These are phyloP conservation scores for Macropodus opercularis DNA, from an alignment of 2,797 vertebrate species.

Conservation along the genomic window DNA sequence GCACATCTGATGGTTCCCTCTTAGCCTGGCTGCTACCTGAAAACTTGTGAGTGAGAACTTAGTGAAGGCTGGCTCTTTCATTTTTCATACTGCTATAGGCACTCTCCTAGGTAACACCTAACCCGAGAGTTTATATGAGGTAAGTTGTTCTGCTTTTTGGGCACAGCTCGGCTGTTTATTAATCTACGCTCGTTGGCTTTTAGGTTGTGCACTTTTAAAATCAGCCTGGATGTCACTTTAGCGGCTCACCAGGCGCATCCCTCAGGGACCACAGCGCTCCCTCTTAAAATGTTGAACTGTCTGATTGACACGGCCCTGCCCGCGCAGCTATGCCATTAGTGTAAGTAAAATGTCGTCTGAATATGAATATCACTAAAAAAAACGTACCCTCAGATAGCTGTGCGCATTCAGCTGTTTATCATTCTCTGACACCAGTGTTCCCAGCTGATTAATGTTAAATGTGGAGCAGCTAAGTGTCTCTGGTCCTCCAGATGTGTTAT, in stretches of 20 bases:
- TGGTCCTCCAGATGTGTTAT: conserved; percentile 58
- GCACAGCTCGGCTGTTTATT: neutral
- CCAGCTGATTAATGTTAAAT: conserved; percentile 27
- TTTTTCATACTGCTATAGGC: conserved; percentile 39
- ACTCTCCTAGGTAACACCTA: conserved; percentile 17
- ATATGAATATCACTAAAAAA: conserved; percentile 9
- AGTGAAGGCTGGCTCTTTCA: conserved; percentile 14
- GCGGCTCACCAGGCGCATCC: neutral
- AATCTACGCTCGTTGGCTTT: neutral
- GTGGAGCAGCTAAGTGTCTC: conserved; percentile 38
- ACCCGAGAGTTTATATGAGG: too few relatives aligned
- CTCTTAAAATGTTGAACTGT: neutral
- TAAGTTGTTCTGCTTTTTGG: too few relatives aligned
- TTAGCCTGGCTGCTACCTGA: conserved; percentile 22
- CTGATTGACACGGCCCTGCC: neutral
- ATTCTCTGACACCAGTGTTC: neutral
- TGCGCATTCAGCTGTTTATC: conserved; percentile 4
- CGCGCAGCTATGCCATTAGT: neutral
- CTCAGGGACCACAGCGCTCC: neutral
- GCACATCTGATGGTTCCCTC: conserved; percentile 55
- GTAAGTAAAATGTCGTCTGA: neutral
- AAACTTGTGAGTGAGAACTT: conserved; percentile 41
- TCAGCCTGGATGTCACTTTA: neutral
- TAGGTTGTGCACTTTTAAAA: too few relatives aligned
- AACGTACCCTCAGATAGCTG: conserved; percentile 1